A percentile compares a stretch with the other conserved stretches of the same genome.
phyloP scores from a whole-genome alignment of 1,140 invertebrate species.

The Bombus waltoni region DNA sequence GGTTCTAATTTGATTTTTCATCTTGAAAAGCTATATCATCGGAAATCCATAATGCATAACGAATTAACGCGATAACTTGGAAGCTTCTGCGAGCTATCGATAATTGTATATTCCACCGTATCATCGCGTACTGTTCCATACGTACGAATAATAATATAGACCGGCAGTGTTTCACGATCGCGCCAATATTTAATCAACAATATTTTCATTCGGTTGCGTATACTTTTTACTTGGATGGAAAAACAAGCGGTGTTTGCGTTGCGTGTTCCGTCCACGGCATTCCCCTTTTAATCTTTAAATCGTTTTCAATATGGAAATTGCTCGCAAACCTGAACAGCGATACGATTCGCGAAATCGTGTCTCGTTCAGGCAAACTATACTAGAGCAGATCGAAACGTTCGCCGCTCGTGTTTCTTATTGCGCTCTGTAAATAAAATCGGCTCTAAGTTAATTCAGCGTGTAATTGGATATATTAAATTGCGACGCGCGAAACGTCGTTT shows the following conservation, averaged over 20 bases:
- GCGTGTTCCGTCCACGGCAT: not conserved
- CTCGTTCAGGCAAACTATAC: too few species aligned
- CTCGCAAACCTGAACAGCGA: not conserved
- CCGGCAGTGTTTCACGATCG: not conserved
- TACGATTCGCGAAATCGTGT: not conserved
- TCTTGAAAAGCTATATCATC: not conserved
- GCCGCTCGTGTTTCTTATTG: not conserved
- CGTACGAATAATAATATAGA: constrained; percentile 24
- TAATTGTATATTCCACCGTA: constrained; percentile 21
- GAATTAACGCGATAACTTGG: not conserved
- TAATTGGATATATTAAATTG: too few species aligned
- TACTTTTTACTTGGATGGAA: constrained; percentile 9
- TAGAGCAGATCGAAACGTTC: too few species aligned
- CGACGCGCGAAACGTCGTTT: too few species aligned
- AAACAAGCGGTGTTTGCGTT: constrained; percentile 12
- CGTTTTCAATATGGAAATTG: constrained; percentile 16
- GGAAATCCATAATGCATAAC: constrained; percentile 4
- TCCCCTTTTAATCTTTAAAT: constrained; percentile 22
- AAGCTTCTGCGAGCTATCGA: not conserved
- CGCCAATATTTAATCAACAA: constrained; percentile 27
- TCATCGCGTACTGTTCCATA: not conserved
- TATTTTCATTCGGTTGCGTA: constrained; percentile 27
- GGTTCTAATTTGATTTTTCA: not conserved
- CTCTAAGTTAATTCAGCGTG: too few species aligned
- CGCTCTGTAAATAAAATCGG: too few species aligned